Evolutionary conservation across 2,888 invertebrate species (phyloP).

Genomic region (Operophtera brumata): DNA sequence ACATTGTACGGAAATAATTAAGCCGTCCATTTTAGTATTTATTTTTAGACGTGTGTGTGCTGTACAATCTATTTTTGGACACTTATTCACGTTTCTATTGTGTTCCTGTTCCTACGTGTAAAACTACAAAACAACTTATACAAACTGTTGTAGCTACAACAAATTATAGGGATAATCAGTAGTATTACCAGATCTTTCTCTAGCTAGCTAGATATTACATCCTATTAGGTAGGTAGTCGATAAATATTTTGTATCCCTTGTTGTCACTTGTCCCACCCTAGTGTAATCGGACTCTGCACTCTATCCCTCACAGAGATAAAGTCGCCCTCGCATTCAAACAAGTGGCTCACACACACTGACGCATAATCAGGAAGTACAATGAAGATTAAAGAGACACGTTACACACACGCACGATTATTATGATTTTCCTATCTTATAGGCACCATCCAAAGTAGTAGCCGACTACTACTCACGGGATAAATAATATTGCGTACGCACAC

Average conservation of each 20-base stretch:
- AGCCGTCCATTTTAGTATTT: neutral
- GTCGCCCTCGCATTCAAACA: constrained; percentile 80
- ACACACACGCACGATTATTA: constrained; percentile 69
- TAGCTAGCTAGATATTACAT: too few species aligned
- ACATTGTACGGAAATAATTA: neutral
- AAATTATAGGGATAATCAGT: too few species aligned
- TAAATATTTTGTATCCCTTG: constrained; percentile 39
- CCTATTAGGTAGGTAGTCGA: constrained; percentile 41
- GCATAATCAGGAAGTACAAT: constrained; percentile 78
- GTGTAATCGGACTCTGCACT: constrained; percentile 79
- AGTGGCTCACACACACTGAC: constrained; percentile 75
- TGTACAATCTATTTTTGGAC: too few species aligned
- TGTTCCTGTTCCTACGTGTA: too few species aligned
- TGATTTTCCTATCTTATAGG: constrained; percentile 64
- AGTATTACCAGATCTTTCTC: too few species aligned
- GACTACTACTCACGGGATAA: constrained; percentile 53
- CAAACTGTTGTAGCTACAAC: too few species aligned
- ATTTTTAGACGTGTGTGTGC: too few species aligned
- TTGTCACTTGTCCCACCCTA: constrained; percentile 49
- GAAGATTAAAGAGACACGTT: constrained; percentile 76
- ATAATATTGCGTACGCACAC: constrained; percentile 77
- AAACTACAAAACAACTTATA: too few species aligned
- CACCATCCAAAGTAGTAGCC: constrained; percentile 59
- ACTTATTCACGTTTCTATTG: too few species aligned
- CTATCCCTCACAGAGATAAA: constrained; percentile 78